Evolutionary conservation across 2,888 invertebrate genomes (phyloP).

Genomic region (Pristionchus exspectatus): DNA sequence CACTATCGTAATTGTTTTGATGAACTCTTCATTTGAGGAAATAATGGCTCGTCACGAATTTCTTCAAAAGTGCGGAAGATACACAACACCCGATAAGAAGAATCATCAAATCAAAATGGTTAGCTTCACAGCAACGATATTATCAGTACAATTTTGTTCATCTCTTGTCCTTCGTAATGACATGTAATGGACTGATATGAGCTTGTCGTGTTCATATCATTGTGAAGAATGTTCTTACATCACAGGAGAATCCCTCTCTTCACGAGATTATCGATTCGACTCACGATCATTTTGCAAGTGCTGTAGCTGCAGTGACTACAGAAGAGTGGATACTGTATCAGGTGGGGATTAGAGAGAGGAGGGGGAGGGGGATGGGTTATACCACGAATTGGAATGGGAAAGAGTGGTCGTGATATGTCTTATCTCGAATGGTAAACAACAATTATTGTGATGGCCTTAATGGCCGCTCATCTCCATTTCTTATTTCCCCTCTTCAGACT

Average conservation of each 20-base stretch:
- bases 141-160: background rate
- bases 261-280: slow-evolving; percentile 63
- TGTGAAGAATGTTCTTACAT: background rate
- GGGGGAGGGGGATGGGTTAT: background rate
- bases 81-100: slow-evolving; percentile 74
- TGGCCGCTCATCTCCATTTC: background rate
- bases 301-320: slow-evolving; percentile 65
- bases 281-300: slow-evolving; percentile 67
- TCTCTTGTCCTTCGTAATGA: no score
- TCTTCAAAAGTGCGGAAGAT: slow-evolving; percentile 66
- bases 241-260: slow-evolving; percentile 65
- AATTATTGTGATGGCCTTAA: no score
- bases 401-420: background rate
- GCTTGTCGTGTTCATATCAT: no score
- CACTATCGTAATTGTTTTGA: background rate
- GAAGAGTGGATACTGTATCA: slow-evolving; percentile 69
- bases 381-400: background rate
- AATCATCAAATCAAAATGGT: slow-evolving; percentile 61
- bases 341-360: slow-evolving; percentile 31
- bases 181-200: no score
- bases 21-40: slow-evolving; percentile 56
- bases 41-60: slow-evolving; percentile 67
- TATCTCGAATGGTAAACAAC: no score
- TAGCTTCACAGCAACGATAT: background rate
- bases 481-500: background rate